phyloP scores from a whole-genome alignment of 1,140 invertebrate species.

The Centruroides sculpturatus region DNA sequence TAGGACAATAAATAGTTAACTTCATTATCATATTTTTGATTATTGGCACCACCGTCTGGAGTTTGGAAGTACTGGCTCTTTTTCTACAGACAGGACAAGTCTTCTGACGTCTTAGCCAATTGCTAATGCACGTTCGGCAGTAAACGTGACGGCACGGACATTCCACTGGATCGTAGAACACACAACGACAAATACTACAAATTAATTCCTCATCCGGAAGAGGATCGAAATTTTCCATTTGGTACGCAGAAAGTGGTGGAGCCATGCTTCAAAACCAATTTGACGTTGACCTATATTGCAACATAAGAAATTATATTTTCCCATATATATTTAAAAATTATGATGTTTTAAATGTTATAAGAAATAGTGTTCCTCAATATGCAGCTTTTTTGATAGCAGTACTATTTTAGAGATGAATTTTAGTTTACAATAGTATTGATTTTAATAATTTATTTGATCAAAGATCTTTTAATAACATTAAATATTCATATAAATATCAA shows the following conservation, averaged over 20 bases:
- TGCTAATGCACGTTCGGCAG: constrained; percentile 6
- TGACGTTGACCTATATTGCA: too few species aligned
- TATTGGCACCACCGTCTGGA: constrained; percentile 4
- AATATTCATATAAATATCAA: too few species aligned
- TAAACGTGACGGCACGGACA: constrained; percentile 12
- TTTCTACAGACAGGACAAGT: constrained; percentile 12
- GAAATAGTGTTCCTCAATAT: too few species aligned
- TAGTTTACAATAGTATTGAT: too few species aligned
- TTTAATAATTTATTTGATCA: too few species aligned
- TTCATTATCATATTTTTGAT: constrained; percentile 10
- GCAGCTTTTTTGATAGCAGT: too few species aligned
- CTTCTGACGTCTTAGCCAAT: constrained; percentile 1
- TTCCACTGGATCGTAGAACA: constrained; percentile 12
- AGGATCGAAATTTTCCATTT: constrained; percentile 6
- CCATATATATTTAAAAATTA: too few species aligned
- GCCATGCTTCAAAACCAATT: constrained; percentile 13
- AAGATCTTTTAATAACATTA: too few species aligned
- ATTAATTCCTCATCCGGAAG: constrained; percentile 13
- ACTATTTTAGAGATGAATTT: too few species aligned
- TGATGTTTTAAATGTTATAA: too few species aligned
- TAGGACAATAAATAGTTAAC: constrained; percentile 2
- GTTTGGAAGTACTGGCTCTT: not conserved
- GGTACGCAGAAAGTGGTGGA: constrained; percentile 8
- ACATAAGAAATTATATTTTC: too few species aligned
- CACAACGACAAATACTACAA: constrained; percentile 8